These are phyloP conservation scores for Masnerella sp. DNA, from an alignment of 2,888 invertebrate species.

Conservation along the genomic window DNA sequence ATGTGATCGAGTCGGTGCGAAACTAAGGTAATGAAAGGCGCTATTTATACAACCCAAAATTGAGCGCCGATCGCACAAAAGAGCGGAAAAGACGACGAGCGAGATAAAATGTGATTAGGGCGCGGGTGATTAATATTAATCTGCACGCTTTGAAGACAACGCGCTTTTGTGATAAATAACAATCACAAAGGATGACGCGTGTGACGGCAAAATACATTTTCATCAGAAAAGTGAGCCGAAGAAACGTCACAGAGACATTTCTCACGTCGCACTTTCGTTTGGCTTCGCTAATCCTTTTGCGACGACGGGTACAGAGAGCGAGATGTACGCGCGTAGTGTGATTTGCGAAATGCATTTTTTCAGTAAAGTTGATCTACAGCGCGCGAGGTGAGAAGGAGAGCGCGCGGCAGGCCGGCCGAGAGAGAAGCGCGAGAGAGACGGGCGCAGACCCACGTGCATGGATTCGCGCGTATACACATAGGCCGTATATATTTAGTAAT, in stretches of 20 bases:
- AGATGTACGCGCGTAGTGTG: constrained; percentile 41
- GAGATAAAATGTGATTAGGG: background rate
- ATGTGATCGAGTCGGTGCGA: constrained; percentile 35
- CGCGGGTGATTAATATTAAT: constrained; percentile 42
- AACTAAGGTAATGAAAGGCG: constrained; percentile 22
- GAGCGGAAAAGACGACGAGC: background rate
- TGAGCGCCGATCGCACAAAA: background rate
- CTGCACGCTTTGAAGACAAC: constrained; percentile 24
- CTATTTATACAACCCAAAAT: no score
- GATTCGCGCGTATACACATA: constrained; percentile 1
- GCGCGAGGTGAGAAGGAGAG: constrained; percentile 32
- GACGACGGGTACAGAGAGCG: constrained; percentile 45
- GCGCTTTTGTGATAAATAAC: constrained; percentile 52
- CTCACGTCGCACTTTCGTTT: constrained; percentile 52
- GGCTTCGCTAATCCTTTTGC: constrained; percentile 53
- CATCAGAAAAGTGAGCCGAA: constrained; percentile 49
- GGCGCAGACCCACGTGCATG: constrained; percentile 13
- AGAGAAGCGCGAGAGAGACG: background rate
- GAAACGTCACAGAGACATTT: constrained; percentile 47
- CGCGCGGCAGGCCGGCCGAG: background rate
- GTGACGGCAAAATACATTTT: constrained; percentile 53
- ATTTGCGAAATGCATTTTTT: constrained; percentile 57
- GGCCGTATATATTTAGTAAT: constrained; percentile 38
- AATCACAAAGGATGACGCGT: constrained; percentile 42
- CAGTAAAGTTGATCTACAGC: constrained; percentile 51